A percentile compares a stretch with the other conserved stretches of the same genome.
phyloP scores from a whole-genome alignment of 2,113 vertebrate species.

The Nesoenas mayeri region DNA sequence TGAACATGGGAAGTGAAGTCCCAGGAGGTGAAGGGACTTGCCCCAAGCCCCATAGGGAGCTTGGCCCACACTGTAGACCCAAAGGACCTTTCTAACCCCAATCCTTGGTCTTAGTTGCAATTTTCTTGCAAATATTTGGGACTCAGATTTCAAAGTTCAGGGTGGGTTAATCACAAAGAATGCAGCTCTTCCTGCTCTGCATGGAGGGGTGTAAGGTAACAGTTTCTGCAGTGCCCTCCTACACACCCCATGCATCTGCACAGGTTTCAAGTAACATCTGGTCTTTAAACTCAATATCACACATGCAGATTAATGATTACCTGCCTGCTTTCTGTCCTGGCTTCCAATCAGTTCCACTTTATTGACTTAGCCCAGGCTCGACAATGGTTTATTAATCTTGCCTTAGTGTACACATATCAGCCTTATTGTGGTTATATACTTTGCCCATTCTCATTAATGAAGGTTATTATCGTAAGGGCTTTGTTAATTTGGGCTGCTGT shows the following conservation, averaged over 20 bases:
- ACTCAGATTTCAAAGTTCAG: constrained; percentile 26
- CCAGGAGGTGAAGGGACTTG: not conserved
- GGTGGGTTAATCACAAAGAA: constrained; percentile 55
- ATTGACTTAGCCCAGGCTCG: not conserved
- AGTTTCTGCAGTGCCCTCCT: not conserved
- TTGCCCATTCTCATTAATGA: not conserved
- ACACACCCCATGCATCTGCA: not conserved
- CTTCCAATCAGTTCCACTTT: not conserved
- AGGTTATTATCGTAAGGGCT: not conserved
- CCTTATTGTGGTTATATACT: not conserved
- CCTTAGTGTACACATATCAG: not conserved
- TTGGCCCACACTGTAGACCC: not conserved
- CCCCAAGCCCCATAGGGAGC: not conserved
- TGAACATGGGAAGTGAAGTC: not conserved
- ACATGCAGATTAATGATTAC: constrained; percentile 10
- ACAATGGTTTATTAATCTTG: constrained; percentile 17
- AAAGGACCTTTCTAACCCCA: not conserved
- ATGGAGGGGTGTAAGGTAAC: not conserved
- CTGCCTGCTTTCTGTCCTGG: not conserved
- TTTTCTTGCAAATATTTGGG: constrained; percentile 51
- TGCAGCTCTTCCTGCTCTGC: constrained; percentile 38
- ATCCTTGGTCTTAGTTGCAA: not conserved
- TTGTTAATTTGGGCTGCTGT: not conserved
- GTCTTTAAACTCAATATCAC: not conserved
- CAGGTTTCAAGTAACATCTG: not conserved